A percentile compares a stretch with the other conserved stretches of the same genome.
phyloP scores from a whole-genome alignment of 2,888 invertebrate species.

The Protonemura montana region DNA sequence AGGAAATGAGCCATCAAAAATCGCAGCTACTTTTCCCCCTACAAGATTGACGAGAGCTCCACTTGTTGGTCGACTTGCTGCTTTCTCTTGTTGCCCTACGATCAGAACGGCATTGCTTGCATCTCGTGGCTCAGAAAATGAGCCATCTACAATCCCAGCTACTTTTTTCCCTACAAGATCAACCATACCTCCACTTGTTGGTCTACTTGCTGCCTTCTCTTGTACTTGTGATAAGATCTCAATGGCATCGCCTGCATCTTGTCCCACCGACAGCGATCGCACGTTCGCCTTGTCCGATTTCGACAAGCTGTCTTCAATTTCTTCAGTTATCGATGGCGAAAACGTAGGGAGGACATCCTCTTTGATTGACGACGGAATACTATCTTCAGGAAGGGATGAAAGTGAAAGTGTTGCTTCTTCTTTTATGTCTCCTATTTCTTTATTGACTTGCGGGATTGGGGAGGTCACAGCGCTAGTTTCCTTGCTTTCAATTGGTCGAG shows the following conservation, averaged over 20 bases:
- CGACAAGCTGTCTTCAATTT: neutral
- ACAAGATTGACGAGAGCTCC: no score
- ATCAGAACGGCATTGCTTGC: neutral
- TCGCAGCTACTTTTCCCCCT: no score
- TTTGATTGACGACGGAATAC: neutral
- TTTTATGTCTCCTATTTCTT: neutral
- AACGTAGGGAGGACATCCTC: neutral
- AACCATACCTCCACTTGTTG: slow-evolving; percentile 12
- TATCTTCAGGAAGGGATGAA: neutral
- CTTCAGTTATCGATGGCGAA: neutral
- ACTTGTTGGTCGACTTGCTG: no score
- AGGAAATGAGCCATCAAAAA: no score
- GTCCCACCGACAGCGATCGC: neutral
- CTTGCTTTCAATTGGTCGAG: neutral
- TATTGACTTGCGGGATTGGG: neutral
- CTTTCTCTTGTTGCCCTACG: neutral
- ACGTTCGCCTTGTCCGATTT: neutral
- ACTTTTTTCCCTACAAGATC: neutral
- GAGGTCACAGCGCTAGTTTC: neutral
- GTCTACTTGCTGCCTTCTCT: neutral
- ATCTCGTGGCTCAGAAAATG: neutral
- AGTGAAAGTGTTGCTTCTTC: neutral
- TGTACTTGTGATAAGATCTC: neutral
- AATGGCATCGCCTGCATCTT: neutral
- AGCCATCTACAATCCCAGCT: neutral